Evolutionary conservation across 2,797 vertebrate genomes (phyloP), one percentile per base, ranked within the genome.

Genomic region (Psittacula echo): DNA sequence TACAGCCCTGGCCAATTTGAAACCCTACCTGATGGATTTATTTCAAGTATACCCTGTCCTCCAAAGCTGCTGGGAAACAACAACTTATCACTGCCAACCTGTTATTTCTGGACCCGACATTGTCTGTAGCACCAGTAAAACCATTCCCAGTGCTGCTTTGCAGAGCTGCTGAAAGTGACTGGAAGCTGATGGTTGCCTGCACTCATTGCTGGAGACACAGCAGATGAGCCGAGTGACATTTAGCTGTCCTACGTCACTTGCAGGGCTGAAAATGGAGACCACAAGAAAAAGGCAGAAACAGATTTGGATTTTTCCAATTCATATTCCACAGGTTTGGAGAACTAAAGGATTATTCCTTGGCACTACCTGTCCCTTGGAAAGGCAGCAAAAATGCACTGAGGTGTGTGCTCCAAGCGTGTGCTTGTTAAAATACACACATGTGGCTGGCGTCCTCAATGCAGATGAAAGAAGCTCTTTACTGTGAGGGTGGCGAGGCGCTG

Each of bases 21-120:
- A 95, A 92, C 42, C 56, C 56, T 86, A 94, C 80, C 85, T 83
- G 81, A 92, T 24, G 72, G 94, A 97, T 96, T 95, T 96, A 96
- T 95, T 92, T 95, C 86, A 86, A 66, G 80, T 90, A 66, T 73
- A 65, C 44, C 19, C 78, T 88, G 91, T 94, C 92, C 92, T 96
- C 93, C 91, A 91, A 92, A 89, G 77, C 87, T 93, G 75, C 94
- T 84, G 85, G 86, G 93, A 95, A 96, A 93, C 93, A 92, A 61
- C 78, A 86, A 50, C 74, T 87, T 96, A 90, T 87, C 92, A 85
- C 56, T 84, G 82, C 83, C 94, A 87, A 61, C 68, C 62, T 85
- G 77, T 60, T 95, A 72, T 76, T 74, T 93, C 62, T 73, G 53
- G 68, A 62, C 30, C 68, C 0, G 3, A 62, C 76, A 11, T 2